Conservation (phyloP, 2,113 vertebrate species). For the Pteruthius melanotis region DNA sequence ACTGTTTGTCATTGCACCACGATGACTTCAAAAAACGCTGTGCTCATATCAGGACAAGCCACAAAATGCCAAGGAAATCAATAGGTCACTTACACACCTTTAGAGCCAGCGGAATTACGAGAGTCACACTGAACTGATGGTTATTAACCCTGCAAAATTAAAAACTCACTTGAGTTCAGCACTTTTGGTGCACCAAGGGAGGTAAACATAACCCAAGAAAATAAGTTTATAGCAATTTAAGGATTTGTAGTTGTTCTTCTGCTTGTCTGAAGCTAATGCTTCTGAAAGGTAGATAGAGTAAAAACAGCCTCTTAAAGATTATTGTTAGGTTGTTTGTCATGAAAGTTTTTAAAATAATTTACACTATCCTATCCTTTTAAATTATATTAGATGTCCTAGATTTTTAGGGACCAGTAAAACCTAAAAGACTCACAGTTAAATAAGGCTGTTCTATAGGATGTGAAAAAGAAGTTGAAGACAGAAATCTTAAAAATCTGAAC, state of each 20-base stretch:
- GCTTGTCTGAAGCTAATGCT: background rate
- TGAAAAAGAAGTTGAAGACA: background rate
- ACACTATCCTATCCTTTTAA: background rate
- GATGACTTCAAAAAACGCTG: slow-evolving; percentile 17
- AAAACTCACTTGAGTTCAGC: slow-evolving; percentile 31
- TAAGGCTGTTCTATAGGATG: background rate
- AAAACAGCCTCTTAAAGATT: background rate
- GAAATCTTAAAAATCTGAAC: background rate
- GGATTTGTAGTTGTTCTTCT: background rate
- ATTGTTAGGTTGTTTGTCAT: background rate
- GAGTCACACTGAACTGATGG: slow-evolving; percentile 9
- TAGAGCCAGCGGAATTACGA: background rate
- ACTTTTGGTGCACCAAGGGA: background rate
- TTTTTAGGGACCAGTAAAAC: background rate
- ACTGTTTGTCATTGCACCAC: slow-evolving; percentile 21
- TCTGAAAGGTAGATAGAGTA: background rate
- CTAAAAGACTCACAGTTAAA: background rate
- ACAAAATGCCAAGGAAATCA: slow-evolving; percentile 15
- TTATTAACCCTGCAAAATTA: slow-evolving; percentile 39
- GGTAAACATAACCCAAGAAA: background rate
- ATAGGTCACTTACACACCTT: slow-evolving; percentile 28
- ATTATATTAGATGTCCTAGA: background rate
- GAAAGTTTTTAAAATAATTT: background rate
- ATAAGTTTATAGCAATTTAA: slow-evolving; percentile 11
- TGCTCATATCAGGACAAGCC: slow-evolving; percentile 18